Evolutionary conservation across 2,113 vertebrate species (phyloP), one percentile per base, ranked within the genome.

Genomic region (Syngnathus typhle): DNA sequence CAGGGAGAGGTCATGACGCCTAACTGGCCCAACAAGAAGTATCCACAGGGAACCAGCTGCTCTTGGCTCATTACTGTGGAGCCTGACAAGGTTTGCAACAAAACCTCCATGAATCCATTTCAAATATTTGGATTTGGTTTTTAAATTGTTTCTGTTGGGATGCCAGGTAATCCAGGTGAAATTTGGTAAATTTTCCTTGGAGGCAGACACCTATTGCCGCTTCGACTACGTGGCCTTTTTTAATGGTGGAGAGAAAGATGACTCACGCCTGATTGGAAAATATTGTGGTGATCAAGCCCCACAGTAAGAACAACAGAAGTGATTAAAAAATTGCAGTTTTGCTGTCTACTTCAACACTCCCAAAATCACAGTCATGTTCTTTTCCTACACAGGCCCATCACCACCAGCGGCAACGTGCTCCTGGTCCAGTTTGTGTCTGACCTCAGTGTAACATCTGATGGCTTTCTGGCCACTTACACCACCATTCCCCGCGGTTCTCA

Each of bases 341-440:
- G 41, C 15, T 32, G 11, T 27, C 6, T 27, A 6, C 54, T 32
- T 15, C 16, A 56, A 4, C 23, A 5, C 4, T 56, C 12, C 54
- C 54, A 15, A 13, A 32, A 32, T 67, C 12, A 52, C 9, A 70
- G 1, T 71, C 36, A 55, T 27, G 58, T 11, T 64, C 43, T 46
- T 65, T 8, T 81, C 46, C 61, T 58, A 6, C 60, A 12, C 65
- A 92, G 91, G 75, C 76, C 90, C 9, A 84, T 96, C 51, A 75
- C 89, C 13, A 92, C 91, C 0, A 90, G 75, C 10, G 83, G 91
- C 2, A 95, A 93, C 0, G 91, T 93, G 51, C 86, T 96, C 7
- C 86, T 95, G 68, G 93, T 96, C 19, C 94, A 96, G 83, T 96
- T 96, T 39, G 94, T 96, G 60, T 96, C 95, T 0, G 95, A 96